Percentiles rank a stretch among this genome's conserved stretches.
phyloP scores from a whole-genome alignment of 2,113 vertebrate species.

The Esox niger region DNA sequence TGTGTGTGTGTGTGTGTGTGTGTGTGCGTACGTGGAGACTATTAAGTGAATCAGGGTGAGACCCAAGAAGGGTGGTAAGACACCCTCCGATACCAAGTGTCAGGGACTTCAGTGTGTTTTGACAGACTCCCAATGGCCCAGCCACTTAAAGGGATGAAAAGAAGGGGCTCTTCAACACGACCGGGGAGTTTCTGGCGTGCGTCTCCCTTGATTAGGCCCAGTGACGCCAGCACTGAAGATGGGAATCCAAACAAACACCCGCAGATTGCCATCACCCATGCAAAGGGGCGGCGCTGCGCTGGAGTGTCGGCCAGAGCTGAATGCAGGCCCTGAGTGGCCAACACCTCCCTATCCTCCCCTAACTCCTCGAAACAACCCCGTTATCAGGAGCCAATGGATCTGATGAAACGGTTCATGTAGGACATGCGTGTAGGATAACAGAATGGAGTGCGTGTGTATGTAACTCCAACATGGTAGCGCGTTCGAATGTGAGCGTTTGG shows the following conservation, averaged over 20 bases:
- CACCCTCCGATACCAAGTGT: conserved; percentile 13
- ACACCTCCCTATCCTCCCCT: conserved; percentile 7
- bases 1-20: conserved; percentile 15
- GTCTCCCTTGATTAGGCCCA: conserved; percentile 12
- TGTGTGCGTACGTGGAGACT: conserved; percentile 13
- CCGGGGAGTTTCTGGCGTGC: not conserved
- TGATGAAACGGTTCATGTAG: not conserved
- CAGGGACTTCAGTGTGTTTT: conserved; percentile 33
- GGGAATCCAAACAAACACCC: conserved; percentile 12
- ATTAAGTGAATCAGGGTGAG: not conserved
- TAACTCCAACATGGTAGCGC: not conserved
- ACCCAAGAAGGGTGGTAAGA: not conserved
- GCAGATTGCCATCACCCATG: not conserved
- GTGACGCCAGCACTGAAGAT: conserved; percentile 23
- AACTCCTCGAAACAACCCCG: not conserved
- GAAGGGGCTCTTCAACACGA: conserved; percentile 3
- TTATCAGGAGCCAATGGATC: not conserved
- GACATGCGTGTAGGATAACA: not conserved
- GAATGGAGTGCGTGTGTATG: not conserved
- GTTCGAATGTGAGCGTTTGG: not conserved
- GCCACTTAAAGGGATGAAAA: conserved; percentile 19
- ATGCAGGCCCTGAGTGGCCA: conserved; percentile 2
- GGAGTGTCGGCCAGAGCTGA: not conserved
- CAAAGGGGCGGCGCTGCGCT: not conserved
- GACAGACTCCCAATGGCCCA: conserved; percentile 21